A percentile compares a stretch with the other conserved stretches of the same genome.
Evolutionary conservation across 64 coral and sea anemone species (phyloP).

Genomic region (Exaiptasia diaphana): DNA sequence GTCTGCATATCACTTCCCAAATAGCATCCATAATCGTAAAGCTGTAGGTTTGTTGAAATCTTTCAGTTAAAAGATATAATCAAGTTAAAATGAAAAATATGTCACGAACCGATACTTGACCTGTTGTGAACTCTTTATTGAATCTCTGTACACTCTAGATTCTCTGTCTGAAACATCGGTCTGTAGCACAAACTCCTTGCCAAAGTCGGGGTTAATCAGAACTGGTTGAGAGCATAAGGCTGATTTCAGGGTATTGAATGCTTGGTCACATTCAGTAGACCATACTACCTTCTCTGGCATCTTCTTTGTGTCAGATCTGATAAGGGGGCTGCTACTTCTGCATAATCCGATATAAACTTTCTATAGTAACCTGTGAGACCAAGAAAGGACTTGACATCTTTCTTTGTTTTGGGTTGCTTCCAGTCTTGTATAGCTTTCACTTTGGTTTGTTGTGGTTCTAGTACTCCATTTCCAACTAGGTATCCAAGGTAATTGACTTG

Average conservation of each 20-base stretch:
- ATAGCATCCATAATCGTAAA: too few species aligned
- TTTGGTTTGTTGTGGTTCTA: not conserved
- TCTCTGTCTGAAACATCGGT: constrained; percentile 23
- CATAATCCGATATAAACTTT: constrained; percentile 1
- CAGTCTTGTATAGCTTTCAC: not conserved
- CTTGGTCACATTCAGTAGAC: not conserved
- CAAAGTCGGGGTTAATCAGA: not conserved
- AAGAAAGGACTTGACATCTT: not conserved
- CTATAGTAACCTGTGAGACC: constrained; percentile 13
- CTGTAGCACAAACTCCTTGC: not conserved
- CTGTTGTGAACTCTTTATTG: too few species aligned
- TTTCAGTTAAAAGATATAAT: too few species aligned
- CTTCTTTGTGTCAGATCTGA: constrained; percentile 1
- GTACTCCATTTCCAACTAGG: constrained; percentile 11
- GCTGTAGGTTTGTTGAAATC: too few species aligned
- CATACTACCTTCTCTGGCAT: not conserved
- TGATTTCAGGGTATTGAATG: not conserved
- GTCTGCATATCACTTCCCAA: not conserved
- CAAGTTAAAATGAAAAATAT: too few species aligned
- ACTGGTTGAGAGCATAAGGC: not conserved
- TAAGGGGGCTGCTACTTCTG: not conserved
- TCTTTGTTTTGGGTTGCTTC: not conserved
- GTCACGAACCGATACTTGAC: too few species aligned
- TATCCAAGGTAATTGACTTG: constrained; percentile 12
- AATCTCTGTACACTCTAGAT: too few species aligned